Percentiles rank a stretch among this genome's conserved stretches.
Evolutionary conservation across 2,113 vertebrate species (phyloP).

Genomic region (Melanerpes aurifrons): DNA sequence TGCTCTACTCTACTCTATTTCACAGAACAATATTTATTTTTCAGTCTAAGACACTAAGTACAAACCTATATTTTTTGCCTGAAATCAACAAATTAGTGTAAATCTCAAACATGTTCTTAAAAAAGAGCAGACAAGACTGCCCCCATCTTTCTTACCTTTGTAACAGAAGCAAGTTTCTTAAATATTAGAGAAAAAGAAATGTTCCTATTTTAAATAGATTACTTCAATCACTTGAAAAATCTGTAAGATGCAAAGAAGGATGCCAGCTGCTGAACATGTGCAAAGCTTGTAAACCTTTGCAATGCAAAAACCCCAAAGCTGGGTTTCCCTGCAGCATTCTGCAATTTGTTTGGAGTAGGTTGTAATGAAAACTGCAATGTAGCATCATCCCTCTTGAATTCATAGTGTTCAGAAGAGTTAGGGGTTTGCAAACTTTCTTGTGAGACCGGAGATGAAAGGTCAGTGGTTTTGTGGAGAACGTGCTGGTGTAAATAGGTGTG

Average conservation of each 20-base stretch:
- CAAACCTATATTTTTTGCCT: background rate
- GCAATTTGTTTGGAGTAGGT: background rate
- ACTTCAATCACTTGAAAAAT: background rate
- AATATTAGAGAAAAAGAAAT: background rate
- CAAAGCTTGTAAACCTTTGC: background rate
- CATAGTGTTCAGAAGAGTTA: background rate
- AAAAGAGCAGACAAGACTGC: background rate
- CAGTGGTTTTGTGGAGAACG: fast-evolving
- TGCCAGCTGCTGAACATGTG: background rate
- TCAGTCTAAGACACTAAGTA: background rate
- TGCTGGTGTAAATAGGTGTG: fast-evolving
- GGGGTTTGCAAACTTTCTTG: background rate
- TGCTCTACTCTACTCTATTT: background rate
- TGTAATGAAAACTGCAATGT: background rate
- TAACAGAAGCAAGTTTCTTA: background rate
- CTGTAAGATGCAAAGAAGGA: background rate
- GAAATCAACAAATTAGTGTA: background rate
- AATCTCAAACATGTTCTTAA: background rate
- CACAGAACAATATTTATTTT: background rate
- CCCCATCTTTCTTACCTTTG: background rate
- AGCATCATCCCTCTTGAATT: background rate
- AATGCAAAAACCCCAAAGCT: background rate
- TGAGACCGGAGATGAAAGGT: background rate
- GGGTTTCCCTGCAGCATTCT: background rate
- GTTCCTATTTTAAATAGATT: background rate